Conservation (phyloP, 2,797 vertebrate species). For the Bovichtus diacanthus region DNA sequence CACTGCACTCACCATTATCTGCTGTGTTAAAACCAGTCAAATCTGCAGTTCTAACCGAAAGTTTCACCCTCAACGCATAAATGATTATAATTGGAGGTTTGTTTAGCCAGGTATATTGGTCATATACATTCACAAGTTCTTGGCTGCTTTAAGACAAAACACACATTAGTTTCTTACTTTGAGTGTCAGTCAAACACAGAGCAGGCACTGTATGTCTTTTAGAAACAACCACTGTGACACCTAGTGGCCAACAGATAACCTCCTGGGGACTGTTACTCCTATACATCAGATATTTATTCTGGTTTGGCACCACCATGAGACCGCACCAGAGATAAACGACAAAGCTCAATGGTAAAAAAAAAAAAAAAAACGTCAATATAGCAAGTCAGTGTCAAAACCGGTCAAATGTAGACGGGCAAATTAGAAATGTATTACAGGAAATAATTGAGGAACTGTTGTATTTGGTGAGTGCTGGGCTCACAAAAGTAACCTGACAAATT, state of each 20-base stretch:
- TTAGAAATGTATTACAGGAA: not conserved
- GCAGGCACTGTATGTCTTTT: slow-evolving; percentile 32
- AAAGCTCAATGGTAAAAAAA: not conserved
- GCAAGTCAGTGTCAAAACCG: not conserved
- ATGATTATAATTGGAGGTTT: not conserved
- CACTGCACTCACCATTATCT: not conserved
- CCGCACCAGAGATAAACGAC: slow-evolving; percentile 4
- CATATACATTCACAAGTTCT: not conserved
- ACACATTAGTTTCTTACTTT: not conserved
- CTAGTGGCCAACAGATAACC: slow-evolving; percentile 78
- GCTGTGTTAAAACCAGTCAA: not conserved
- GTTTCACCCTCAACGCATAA: not conserved
- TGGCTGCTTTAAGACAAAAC: slow-evolving; percentile 16
- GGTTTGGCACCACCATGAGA: slow-evolving; percentile 34
- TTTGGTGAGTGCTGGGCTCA: not conserved
- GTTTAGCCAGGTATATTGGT: slow-evolving; percentile 7
- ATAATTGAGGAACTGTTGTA: too few species aligned
- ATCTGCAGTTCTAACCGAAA: not conserved
- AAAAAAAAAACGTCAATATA: too few species aligned
- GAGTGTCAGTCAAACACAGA: slow-evolving; percentile 21
- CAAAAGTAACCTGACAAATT: not conserved
- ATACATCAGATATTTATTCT: not conserved
- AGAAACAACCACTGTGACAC: slow-evolving; percentile 80
- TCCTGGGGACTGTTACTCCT: slow-evolving; percentile 20
- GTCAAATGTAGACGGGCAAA: not conserved